phyloP scores from a whole-genome alignment of 1,140 invertebrate species.

The Druon quercuslanigerum region DNA sequence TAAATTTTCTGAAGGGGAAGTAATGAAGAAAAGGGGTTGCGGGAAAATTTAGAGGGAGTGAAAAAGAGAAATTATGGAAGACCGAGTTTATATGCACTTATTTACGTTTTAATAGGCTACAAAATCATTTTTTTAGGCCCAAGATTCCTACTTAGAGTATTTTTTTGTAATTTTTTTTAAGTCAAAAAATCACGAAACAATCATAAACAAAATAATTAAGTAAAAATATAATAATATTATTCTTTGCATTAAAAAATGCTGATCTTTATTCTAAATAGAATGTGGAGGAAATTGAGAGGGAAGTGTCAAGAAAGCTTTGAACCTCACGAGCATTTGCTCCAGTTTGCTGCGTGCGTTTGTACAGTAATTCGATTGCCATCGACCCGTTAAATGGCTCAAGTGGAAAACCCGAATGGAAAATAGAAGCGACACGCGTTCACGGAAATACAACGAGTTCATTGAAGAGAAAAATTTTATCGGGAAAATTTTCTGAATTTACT shows the following conservation, averaged over 20 bases:
- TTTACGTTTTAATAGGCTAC: too few species aligned
- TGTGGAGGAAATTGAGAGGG: not conserved
- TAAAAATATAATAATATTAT: too few species aligned
- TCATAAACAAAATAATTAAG: too few species aligned
- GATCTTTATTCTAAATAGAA: not conserved
- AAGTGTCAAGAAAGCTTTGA: conserved; percentile 26
- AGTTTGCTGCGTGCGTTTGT: conserved; percentile 29
- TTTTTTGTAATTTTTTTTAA: too few species aligned
- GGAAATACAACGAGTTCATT: conserved; percentile 18
- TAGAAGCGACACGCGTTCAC: conserved; percentile 20
- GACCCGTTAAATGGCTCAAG: conserved; percentile 25
- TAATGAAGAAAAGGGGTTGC: too few species aligned
- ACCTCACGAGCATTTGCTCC: conserved; percentile 4
- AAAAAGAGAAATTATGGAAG: too few species aligned
- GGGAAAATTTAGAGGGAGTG: too few species aligned
- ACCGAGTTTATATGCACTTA: too few species aligned
- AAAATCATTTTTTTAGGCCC: too few species aligned
- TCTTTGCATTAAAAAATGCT: not conserved
- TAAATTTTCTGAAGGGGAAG: too few species aligned
- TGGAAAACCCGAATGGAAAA: conserved; percentile 26
- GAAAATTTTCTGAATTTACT: not conserved
- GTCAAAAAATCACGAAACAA: too few species aligned
- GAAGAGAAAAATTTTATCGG: conserved; percentile 19
- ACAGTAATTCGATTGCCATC: conserved; percentile 28
- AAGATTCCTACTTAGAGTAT: too few species aligned